Evolutionary conservation across 2,797 vertebrate genomes (phyloP).

Genomic region (Ceryle rudis): DNA sequence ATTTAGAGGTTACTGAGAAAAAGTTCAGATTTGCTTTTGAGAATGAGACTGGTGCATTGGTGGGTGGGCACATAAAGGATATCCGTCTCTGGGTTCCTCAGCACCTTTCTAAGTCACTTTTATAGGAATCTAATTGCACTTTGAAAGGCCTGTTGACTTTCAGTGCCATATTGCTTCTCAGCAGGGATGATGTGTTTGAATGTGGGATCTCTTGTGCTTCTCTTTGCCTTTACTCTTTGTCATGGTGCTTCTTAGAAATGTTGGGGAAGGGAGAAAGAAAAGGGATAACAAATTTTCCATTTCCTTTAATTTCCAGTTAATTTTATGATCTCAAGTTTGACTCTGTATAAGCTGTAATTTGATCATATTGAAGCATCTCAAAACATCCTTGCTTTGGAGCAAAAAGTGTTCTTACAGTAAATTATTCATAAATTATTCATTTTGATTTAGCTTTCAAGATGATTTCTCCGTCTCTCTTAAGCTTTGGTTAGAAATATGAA

Average conservation of each 20-base stretch:
- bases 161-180: background rate
- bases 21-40: background rate
- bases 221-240: background rate
- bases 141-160: background rate
- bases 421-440: background rate
- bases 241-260: background rate
- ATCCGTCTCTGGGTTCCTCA: background rate
- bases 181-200: background rate
- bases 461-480: background rate
- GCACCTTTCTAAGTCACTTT: background rate
- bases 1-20: background rate
- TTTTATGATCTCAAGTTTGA: background rate
- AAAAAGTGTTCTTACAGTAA: background rate
- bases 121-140: fast-evolving
- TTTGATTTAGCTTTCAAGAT: background rate
- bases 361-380: background rate
- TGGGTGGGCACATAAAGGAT: background rate
- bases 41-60: background rate
- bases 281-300: background rate
- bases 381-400: background rate
- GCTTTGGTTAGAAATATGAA: background rate
- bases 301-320: background rate
- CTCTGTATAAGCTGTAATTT: background rate
- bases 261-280: background rate
- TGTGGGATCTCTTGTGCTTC: background rate